Base-by-base conservation (phyloP, 2,113 vertebrate species). In the Tragulus kanchil region DNA sequence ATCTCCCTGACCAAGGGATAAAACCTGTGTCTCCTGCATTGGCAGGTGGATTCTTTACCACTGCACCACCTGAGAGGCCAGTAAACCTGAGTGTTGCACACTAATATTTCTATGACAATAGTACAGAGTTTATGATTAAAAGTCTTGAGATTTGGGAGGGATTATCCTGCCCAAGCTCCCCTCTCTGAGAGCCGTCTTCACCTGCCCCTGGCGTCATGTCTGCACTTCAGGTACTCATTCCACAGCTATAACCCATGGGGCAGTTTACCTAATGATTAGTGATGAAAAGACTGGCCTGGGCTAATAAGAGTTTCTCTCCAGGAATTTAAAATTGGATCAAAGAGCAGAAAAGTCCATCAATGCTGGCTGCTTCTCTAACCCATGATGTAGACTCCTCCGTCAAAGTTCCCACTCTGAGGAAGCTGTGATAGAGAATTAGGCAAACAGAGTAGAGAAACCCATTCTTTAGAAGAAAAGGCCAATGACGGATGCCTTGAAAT, bases 1-100 rank as follows among this genome's bases (percentile, higher is more conserved):
- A 45, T 73, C 42, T 45, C 45, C 69, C 69, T 23, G 36, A 73
- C 11, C 36, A 36, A 73, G 21, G 36, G 36, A 73, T 23, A 0
- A 1, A 73, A 45, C 69, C 36, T 21, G 23, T 3, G 0, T 45
- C 69, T 45, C 69, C 36, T 25, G 42, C 5, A 3, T 23, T 0
- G 0, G 36, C 21, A 45, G 69, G 36, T 23, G 45, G 36, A 73
- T 73, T 36, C 65, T 36, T 36, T 45, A 42, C 25, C 69, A 73
- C 19, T 23, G 69, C 42, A 11, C 69, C 36, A 73, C 21, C 10
- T 73, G 69, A 73, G 36, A 73, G 45, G 69, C 21, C 36, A 6
- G 19, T 13, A 73, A 73, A 73, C 19, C 36, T 45, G 10, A 73
- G 19, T 7, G 12, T 6, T 54, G 3, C 64, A 81, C 23, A 10